Conservation (phyloP, 2,797 vertebrate genomes). For the Danio aesculapii region DNA sequence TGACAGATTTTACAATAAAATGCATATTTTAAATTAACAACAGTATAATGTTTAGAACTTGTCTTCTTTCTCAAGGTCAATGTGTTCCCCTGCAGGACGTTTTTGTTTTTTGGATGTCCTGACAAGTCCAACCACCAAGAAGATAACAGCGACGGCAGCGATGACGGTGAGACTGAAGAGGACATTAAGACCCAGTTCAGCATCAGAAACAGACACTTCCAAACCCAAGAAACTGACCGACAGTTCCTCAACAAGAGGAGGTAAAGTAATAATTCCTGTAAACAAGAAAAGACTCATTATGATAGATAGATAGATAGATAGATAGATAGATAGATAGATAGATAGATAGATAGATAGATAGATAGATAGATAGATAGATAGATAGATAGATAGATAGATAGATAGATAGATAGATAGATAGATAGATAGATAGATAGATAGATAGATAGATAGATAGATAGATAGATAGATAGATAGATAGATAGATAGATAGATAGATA, state of each 20-base stretch:
- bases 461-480: no score
- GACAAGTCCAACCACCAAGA: constrained; percentile 23
- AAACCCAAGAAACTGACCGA: constrained; percentile 55
- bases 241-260: background rate
- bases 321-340: background rate
- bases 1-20: background rate
- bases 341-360: background rate
- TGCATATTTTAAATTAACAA: background rate
- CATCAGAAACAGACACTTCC: constrained; percentile 45
- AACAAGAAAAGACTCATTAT: background rate
- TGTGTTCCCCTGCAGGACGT: background rate
- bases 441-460: no score
- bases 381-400: background rate
- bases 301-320: background rate
- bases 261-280: constrained; percentile 58
- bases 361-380: background rate
- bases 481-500: background rate
- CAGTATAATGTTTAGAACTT: constrained; percentile 47
- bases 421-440: no score
- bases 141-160: constrained; percentile 16
- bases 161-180: constrained; percentile 50
- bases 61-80: constrained; percentile 50
- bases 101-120: constrained; percentile 50
- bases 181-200: constrained; percentile 51
- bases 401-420: background rate